Conservation (phyloP, 2,888 invertebrate genomes). For the Perizoma flavofasciatum region DNA sequence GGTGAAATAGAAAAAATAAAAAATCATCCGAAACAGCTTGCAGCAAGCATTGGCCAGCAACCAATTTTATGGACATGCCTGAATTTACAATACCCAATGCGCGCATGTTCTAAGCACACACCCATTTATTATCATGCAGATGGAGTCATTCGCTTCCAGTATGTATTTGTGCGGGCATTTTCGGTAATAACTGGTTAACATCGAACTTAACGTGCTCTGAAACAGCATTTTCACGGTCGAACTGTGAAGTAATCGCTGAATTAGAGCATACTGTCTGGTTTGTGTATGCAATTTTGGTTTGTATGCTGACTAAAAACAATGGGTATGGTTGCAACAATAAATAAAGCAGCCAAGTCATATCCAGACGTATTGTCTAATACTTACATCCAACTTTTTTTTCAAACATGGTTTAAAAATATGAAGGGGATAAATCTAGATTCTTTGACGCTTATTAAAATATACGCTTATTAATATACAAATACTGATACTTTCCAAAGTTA, state of each 20-base stretch:
- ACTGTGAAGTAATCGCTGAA: slow-evolving; percentile 12
- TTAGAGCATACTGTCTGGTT: neutral
- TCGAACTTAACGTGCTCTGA: slow-evolving; percentile 15
- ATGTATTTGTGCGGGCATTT: slow-evolving; percentile 22
- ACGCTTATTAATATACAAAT: too few species aligned
- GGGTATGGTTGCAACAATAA: too few species aligned
- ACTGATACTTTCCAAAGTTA: too few species aligned
- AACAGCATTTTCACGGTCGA: slow-evolving; percentile 20
- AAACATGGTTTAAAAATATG: too few species aligned
- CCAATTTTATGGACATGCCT: slow-evolving; percentile 14
- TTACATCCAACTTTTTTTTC: too few species aligned
- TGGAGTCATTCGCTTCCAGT: slow-evolving; percentile 32
- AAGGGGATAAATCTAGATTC: too few species aligned
- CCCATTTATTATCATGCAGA: slow-evolving; percentile 33
- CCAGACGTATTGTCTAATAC: too few species aligned
- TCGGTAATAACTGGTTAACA: slow-evolving; percentile 21
- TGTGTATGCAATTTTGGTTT: neutral
- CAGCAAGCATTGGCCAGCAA: too few species aligned
- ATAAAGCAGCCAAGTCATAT: too few species aligned
- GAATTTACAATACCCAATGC: slow-evolving; percentile 15
- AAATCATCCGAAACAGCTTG: too few species aligned
- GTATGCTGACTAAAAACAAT: neutral
- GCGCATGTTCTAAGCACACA: slow-evolving; percentile 22
- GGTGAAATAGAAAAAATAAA: too few species aligned
- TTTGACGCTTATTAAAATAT: too few species aligned